Percentiles rank a stretch among this genome's conserved stretches.
Conservation (phyloP, 2,797 vertebrate species). For the Oreochromis mossambicus region DNA sequence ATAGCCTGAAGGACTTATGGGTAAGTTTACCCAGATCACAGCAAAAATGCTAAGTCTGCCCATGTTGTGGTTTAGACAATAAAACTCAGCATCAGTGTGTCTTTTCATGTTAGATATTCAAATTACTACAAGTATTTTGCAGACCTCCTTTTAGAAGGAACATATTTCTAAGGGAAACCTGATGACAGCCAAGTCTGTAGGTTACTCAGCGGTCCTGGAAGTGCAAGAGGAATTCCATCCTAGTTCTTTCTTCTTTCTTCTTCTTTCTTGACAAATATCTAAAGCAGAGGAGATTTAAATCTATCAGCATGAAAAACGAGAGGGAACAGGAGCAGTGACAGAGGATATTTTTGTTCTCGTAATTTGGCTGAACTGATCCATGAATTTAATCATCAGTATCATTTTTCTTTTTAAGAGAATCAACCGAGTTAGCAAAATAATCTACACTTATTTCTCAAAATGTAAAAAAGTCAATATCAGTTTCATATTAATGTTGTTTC, state of each 20-base stretch:
- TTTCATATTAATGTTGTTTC: not conserved
- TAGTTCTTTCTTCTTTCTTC: not conserved
- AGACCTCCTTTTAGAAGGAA: not conserved
- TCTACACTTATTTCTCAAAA: not conserved
- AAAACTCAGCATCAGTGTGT: not conserved
- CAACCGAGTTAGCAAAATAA: not conserved
- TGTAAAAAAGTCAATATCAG: not conserved
- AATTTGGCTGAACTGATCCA: not conserved
- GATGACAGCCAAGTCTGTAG: not conserved
- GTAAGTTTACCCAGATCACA: not conserved
- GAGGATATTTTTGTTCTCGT: not conserved
- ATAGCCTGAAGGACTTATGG: not conserved
- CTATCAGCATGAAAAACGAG: not conserved
- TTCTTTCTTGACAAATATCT: not conserved
- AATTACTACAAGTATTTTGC: not conserved
- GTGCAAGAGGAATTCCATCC: not conserved
- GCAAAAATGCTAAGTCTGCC: not conserved
- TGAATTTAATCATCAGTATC: not conserved
- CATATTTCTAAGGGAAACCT: not conserved
- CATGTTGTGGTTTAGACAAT: not conserved
- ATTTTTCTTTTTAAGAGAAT: not conserved
- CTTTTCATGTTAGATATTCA: not conserved
- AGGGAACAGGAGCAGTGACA: not conserved
- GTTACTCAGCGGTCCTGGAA: not conserved
- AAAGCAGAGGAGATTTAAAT: not conserved